These are phyloP conservation scores for Neodontobutis hainanensis DNA, from an alignment of 2,113 vertebrate species.

Conservation along the genomic window DNA sequence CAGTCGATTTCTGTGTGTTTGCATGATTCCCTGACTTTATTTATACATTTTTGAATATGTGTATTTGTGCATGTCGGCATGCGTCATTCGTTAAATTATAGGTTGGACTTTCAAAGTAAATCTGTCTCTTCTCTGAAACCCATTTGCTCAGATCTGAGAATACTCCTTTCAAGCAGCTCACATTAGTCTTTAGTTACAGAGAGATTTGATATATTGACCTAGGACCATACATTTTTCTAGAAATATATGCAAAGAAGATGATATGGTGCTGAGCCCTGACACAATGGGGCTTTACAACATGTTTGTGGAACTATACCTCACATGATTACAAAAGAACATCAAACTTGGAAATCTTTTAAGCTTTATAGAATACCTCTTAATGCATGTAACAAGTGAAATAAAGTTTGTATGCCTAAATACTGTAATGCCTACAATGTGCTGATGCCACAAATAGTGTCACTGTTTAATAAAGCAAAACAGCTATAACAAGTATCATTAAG, in stretches of 20 bases:
- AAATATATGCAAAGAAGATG: constrained; percentile 18
- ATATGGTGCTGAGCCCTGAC: neutral
- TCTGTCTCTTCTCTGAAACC: constrained; percentile 41
- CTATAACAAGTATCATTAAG: constrained; percentile 36
- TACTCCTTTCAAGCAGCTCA: constrained; percentile 16
- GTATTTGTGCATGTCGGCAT: constrained; percentile 33
- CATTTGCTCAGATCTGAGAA: constrained; percentile 25
- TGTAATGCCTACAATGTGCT: constrained; percentile 17
- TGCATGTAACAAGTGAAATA: constrained; percentile 6
- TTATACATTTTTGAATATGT: constrained; percentile 35
- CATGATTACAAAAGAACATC: constrained; percentile 10
- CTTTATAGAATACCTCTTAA: constrained; percentile 1
- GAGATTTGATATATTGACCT: constrained; percentile 13
- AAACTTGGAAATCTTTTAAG: constrained; percentile 6
- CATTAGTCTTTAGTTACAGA: constrained; percentile 9
- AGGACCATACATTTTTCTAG: constrained; percentile 2
- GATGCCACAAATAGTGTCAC: constrained; percentile 15
- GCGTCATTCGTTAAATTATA: constrained; percentile 58
- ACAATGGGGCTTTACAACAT: constrained; percentile 9
- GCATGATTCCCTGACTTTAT: constrained; percentile 47
- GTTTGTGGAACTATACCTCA: constrained; percentile 1
- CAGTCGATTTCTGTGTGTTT: constrained; percentile 23
- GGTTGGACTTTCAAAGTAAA: constrained; percentile 57
- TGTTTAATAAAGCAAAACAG: constrained; percentile 34
- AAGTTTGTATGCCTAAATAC: constrained; percentile 10